phyloP scores from a whole-genome alignment of 2,797 vertebrate genomes.

The Passerculus sandwichensis region DNA sequence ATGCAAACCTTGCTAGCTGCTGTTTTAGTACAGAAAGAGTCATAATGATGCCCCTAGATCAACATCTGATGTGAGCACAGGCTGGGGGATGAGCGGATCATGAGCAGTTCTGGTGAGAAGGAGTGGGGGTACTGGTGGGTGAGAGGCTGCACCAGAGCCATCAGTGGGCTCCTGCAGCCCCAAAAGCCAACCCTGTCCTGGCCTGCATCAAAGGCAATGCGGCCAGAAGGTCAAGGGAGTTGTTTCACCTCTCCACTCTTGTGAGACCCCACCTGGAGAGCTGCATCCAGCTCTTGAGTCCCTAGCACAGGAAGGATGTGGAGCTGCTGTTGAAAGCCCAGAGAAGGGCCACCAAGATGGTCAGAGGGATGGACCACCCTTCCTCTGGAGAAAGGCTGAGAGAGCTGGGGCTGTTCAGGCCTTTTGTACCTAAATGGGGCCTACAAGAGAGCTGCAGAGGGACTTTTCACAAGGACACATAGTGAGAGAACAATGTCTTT shows the following conservation, averaged over 20 bases:
- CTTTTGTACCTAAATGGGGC: neutral
- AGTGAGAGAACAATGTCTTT: neutral
- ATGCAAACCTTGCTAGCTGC: neutral
- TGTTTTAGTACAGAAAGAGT: neutral
- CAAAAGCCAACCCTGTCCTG: neutral
- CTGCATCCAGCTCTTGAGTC: neutral
- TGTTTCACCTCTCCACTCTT: neutral
- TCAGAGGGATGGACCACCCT: neutral
- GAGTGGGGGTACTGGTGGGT: neutral
- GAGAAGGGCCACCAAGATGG: neutral
- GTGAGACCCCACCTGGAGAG: neutral
- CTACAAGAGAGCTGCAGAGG: neutral
- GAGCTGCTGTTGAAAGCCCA: neutral
- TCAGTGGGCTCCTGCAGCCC: no score
- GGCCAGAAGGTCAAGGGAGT: neutral
- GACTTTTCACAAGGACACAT: neutral
- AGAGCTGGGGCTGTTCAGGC: fast-evolving
- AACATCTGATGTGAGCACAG: neutral
- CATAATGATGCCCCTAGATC: neutral
- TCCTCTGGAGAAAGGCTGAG: neutral
- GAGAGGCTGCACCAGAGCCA: neutral
- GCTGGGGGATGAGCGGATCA: no score
- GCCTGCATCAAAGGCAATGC: neutral
- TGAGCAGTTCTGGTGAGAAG: neutral
- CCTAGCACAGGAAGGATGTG: neutral